These are phyloP conservation scores for Drosophila putrida DNA, from an alignment of 2,888 invertebrate genomes.

Conservation along the genomic window DNA sequence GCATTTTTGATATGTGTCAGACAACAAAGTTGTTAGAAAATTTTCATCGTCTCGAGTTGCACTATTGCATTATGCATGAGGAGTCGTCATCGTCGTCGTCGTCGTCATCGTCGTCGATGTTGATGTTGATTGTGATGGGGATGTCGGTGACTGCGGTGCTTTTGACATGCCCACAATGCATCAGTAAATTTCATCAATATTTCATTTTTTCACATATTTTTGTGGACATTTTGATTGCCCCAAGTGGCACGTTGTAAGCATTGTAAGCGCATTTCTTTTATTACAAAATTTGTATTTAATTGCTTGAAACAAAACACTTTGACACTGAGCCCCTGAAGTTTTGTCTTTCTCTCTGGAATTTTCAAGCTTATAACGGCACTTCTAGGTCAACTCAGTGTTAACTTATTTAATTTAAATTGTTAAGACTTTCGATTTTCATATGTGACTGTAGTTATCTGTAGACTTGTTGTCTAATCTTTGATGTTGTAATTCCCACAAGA, in stretches of 20 bases:
- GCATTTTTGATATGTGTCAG: conserved; percentile 48
- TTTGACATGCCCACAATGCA: conserved; percentile 71
- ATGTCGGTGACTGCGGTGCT: conserved; percentile 32
- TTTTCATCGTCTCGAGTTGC: conserved; percentile 67
- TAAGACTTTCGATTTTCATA: conserved; percentile 66
- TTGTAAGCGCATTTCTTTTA: conserved; percentile 67
- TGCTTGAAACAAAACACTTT: conserved; percentile 68
- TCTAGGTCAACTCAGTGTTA: conserved; percentile 1
- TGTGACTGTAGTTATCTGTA: neutral
- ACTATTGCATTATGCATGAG: conserved; percentile 75
- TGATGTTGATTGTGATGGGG: neutral
- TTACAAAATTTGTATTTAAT: conserved; percentile 64
- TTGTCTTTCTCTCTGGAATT: conserved; percentile 9
- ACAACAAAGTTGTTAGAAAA: conserved; percentile 67
- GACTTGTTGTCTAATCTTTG: conserved; percentile 4
- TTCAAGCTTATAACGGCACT: conserved; percentile 43
- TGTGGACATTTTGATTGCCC: conserved; percentile 61
- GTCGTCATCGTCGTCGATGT: conserved; percentile 12
- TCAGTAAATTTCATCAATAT: conserved; percentile 73
- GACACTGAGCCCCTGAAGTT: conserved; percentile 50
- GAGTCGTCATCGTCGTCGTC: conserved; percentile 17
- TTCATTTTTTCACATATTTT: conserved; percentile 51
- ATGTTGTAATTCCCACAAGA: conserved; percentile 25
- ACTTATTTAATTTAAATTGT: conserved; percentile 22
- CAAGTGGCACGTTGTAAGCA: conserved; percentile 28